Evolutionary conservation across 2,113 vertebrate species (phyloP).

Genomic region (Gymnarchus niloticus): DNA sequence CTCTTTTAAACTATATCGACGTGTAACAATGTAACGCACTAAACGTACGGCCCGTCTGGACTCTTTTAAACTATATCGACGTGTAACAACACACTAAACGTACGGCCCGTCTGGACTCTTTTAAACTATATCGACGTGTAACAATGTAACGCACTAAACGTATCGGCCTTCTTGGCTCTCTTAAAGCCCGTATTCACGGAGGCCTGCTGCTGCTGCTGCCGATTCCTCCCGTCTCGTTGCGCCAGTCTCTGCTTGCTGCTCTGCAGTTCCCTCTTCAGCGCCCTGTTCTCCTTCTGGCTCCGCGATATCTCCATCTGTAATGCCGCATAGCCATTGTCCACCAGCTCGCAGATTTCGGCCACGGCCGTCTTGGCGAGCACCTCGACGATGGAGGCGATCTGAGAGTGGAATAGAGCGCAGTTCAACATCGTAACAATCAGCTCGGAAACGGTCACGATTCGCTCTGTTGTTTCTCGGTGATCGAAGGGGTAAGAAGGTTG

Average conservation of each 20-base stretch:
- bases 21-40: too few species aligned
- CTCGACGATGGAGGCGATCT: conserved; percentile 23
- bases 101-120: too few species aligned
- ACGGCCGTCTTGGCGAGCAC: conserved; percentile 21
- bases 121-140: neutral
- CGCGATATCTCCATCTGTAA: conserved; percentile 20
- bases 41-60: too few species aligned
- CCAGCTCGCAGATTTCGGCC: conserved; percentile 22
- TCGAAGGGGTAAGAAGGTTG: neutral
- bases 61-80: too few species aligned
- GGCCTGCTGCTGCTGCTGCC: neutral
- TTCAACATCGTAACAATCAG: conserved; percentile 10
- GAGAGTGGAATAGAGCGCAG: conserved; percentile 11
- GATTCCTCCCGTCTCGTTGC: neutral
- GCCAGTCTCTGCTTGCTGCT: neutral
- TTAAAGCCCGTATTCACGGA: neutral
- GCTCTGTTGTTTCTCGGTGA: neutral
- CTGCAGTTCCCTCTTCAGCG: conserved; percentile 17
- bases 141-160: conserved; percentile 9
- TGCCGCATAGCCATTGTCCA: conserved; percentile 24
- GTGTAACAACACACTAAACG: too few species aligned
- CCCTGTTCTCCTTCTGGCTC: conserved; percentile 21
- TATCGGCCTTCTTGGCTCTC: conserved; percentile 9
- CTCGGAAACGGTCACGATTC: neutral
- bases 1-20: too few species aligned